Conservation (phyloP, 2,797 vertebrate species). For the Spinus pinus region DNA sequence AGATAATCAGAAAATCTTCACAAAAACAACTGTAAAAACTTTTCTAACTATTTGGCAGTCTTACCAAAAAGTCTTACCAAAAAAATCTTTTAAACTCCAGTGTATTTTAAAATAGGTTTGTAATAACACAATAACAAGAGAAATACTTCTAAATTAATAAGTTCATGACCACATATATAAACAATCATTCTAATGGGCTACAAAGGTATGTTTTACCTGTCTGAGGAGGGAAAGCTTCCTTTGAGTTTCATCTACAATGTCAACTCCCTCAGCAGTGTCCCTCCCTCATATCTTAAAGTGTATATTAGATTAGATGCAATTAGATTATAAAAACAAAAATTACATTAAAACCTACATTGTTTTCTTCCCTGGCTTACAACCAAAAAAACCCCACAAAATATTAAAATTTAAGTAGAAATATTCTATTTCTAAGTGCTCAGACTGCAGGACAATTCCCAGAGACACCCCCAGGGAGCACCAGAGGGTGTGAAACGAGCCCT, state of each 20-base stretch:
- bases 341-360: not conserved
- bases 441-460: not conserved
- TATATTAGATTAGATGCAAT: not conserved
- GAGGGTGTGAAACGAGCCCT: not conserved
- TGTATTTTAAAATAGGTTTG: not conserved
- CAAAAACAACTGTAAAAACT: not conserved
- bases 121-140: not conserved
- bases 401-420: not conserved
- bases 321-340: not conserved
- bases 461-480: conserved; percentile 3
- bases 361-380: not conserved
- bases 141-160: not conserved
- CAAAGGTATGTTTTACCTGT: not conserved
- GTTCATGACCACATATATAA: not conserved
- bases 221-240: not conserved
- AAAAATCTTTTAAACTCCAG: not conserved
- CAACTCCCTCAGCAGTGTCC: not conserved
- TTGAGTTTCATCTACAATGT: not conserved
- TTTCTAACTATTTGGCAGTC: not conserved
- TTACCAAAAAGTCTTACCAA: not conserved
- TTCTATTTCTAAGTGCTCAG: not conserved
- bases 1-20: not conserved
- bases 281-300: not conserved
- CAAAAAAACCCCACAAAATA: not conserved
- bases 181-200: not conserved